Conservation (phyloP, 2,888 invertebrate genomes). For the Petrophora chlorosata region DNA sequence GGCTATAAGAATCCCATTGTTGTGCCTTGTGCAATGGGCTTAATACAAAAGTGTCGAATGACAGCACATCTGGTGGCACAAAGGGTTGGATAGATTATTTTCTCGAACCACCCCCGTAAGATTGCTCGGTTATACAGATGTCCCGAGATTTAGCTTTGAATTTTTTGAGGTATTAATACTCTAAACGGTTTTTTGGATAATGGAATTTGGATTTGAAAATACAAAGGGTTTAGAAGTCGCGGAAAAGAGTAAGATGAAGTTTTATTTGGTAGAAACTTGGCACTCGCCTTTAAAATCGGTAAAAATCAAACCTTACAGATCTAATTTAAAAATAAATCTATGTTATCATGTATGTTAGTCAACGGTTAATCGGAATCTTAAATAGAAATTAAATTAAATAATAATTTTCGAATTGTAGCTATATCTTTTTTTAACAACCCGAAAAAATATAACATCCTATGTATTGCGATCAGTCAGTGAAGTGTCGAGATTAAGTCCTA, state of each 20-base stretch:
- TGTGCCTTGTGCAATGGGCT: slow-evolving; percentile 83
- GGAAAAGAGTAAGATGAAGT: too few species aligned
- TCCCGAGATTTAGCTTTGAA: slow-evolving; percentile 49
- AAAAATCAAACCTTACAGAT: too few species aligned
- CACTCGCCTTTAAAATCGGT: too few species aligned
- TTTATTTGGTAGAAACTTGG: too few species aligned
- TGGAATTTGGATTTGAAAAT: slow-evolving; percentile 20
- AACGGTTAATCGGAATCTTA: too few species aligned
- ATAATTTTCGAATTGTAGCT: neutral
- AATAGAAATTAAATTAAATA: too few species aligned
- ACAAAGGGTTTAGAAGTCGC: slow-evolving; percentile 5
- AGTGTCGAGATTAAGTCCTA: slow-evolving; percentile 65
- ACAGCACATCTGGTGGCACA: slow-evolving; percentile 82
- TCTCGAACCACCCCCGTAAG: slow-evolving; percentile 81
- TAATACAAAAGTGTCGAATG: slow-evolving; percentile 85
- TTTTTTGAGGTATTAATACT: slow-evolving; percentile 48
- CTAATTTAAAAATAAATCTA: too few species aligned
- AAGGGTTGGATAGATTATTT: slow-evolving; percentile 84
- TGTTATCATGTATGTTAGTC: too few species aligned
- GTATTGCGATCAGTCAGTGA: slow-evolving; percentile 38
- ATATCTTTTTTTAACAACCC: neutral
- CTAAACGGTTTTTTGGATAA: slow-evolving; percentile 50
- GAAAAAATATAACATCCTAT: slow-evolving; percentile 51
- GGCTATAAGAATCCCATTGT: slow-evolving; percentile 81
- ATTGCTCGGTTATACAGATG: slow-evolving; percentile 81